These are phyloP conservation scores for Bufo gargarizans DNA, from an alignment of 2,113 vertebrate species.

Conservation along the genomic window DNA sequence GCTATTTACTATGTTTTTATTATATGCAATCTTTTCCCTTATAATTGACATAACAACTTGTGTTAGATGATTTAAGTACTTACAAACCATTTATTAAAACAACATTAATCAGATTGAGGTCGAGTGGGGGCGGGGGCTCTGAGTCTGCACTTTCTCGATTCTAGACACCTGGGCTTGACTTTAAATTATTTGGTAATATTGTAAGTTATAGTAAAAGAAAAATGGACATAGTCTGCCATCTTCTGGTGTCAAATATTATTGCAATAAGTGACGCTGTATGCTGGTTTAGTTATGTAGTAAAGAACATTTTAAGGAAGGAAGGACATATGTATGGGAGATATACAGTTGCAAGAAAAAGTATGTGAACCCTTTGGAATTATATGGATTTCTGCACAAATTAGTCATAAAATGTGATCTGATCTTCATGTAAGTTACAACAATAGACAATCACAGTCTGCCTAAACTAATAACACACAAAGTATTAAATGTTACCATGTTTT, in stretches of 20 bases:
- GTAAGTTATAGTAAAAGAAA: neutral
- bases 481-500: no score
- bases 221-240: neutral
- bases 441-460: no score
- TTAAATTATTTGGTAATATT: neutral
- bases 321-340: no score
- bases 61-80: neutral
- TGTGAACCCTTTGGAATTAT: no score
- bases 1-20: neutral
- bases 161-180: neutral
- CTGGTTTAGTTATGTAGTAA: neutral
- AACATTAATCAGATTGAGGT: neutral
- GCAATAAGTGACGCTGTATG: neutral
- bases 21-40: neutral
- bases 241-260: neutral
- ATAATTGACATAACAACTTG: neutral
- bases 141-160: neutral
- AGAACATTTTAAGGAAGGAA: neutral
- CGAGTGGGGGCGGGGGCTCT: accelerated
- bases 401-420: no score
- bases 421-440: no score
- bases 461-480: no score
- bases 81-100: neutral
- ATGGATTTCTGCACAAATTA: no score
- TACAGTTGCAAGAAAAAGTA: no score